Evolutionary conservation across 2,797 vertebrate species (phyloP).

Genomic region (Cephalopachus bancanus): DNA sequence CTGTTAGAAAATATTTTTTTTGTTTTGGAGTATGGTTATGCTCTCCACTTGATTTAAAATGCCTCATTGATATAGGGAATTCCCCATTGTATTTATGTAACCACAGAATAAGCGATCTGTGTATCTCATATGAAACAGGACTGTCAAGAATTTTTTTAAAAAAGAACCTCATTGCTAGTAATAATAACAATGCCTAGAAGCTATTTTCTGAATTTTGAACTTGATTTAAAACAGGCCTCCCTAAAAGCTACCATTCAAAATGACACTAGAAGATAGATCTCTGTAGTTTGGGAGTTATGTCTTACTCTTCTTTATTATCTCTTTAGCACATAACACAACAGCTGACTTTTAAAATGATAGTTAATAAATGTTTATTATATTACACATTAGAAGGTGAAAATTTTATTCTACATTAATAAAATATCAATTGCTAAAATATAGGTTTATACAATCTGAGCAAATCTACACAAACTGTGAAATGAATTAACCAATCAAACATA

Average conservation of each 20-base stretch:
- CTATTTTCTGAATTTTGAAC: neutral
- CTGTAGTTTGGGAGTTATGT: neutral
- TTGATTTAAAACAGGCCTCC: neutral
- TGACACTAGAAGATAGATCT: neutral
- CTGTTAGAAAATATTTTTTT: neutral
- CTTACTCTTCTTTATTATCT: neutral
- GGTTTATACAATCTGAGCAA: neutral
- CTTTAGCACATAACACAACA: neutral
- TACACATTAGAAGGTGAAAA: neutral
- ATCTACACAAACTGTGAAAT: neutral
- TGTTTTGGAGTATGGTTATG: neutral
- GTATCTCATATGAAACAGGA: neutral
- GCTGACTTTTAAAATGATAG: neutral
- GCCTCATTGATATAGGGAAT: neutral
- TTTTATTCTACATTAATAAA: neutral
- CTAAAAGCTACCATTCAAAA: neutral
- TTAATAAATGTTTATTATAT: neutral
- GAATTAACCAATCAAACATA: neutral
- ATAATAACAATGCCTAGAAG: neutral
- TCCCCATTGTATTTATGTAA: neutral
- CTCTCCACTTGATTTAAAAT: neutral
- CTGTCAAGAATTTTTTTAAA: neutral
- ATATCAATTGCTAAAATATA: neutral
- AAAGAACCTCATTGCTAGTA: neutral
- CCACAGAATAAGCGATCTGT: neutral